phyloP scores from a whole-genome alignment of 2,888 invertebrate species.

The Pegoplata infirma region DNA sequence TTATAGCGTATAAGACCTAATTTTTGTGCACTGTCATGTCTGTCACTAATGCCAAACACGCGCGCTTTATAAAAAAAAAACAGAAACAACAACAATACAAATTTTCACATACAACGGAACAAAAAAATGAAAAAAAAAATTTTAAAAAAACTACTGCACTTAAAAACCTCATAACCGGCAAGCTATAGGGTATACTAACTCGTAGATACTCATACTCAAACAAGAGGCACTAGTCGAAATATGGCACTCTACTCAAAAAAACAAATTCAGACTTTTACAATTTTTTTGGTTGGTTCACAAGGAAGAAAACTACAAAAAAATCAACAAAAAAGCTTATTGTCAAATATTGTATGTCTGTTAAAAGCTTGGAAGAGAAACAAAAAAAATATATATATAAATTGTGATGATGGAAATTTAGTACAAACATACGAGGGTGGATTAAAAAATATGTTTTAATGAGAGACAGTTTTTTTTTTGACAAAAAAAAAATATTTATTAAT shows the following conservation, averaged over 20 bases:
- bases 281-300: not conserved
- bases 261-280: not conserved
- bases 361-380: not conserved
- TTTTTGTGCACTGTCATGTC: slow-evolving; percentile 56
- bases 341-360: not conserved
- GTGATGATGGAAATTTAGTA: not conserved
- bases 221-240: not conserved
- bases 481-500: too few relatives aligned
- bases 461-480: too few relatives aligned
- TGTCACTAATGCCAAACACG: slow-evolving; percentile 61
- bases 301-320: not conserved
- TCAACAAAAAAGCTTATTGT: not conserved
- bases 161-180: not conserved
- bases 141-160: slow-evolving; percentile 10
- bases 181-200: not conserved
- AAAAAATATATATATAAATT: too few relatives aligned
- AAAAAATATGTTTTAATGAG: too few relatives aligned
- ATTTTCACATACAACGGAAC: slow-evolving; percentile 1
- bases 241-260: too few relatives aligned
- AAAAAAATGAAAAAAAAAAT: slow-evolving; percentile 2
- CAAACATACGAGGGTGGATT: too few relatives aligned
- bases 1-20: slow-evolving; percentile 37
- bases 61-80: slow-evolving; percentile 44
- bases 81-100: slow-evolving; percentile 17
- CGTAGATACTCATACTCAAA: not conserved